Conservation (phyloP, 2,113 vertebrate species). For the Bos javanicus region DNA sequence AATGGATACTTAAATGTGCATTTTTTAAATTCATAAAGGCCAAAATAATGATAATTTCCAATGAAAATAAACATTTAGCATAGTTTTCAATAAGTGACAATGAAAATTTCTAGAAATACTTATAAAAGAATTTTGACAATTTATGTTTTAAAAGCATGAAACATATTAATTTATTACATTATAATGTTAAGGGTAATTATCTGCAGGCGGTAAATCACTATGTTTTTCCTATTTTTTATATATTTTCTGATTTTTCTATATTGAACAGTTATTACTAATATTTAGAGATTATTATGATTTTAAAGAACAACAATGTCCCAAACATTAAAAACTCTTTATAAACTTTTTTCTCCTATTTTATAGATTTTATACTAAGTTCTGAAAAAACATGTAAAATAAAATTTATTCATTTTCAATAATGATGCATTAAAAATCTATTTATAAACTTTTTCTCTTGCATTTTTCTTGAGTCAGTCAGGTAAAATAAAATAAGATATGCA, state of each 20-base stretch:
- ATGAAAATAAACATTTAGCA: background rate
- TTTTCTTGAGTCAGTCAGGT: background rate
- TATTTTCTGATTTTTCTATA: background rate
- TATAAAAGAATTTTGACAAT: background rate
- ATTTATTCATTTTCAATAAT: background rate
- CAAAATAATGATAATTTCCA: background rate
- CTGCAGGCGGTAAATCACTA: background rate
- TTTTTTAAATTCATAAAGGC: background rate
- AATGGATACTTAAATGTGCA: background rate
- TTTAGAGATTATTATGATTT: background rate
- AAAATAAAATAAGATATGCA: background rate
- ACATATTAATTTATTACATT: background rate
- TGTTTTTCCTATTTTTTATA: background rate
- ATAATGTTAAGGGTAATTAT: background rate
- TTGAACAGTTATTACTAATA: background rate
- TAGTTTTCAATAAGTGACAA: background rate
- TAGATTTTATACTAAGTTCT: background rate
- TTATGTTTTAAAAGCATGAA: background rate
- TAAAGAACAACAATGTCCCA: background rate
- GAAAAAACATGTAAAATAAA: background rate
- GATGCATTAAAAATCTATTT: background rate
- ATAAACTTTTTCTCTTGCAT: background rate
- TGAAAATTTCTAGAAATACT: background rate
- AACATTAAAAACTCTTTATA: background rate
- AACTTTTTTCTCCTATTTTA: background rate